Conservation (phyloP, 2,797 vertebrate genomes). For the Poecilia gillii region DNA sequence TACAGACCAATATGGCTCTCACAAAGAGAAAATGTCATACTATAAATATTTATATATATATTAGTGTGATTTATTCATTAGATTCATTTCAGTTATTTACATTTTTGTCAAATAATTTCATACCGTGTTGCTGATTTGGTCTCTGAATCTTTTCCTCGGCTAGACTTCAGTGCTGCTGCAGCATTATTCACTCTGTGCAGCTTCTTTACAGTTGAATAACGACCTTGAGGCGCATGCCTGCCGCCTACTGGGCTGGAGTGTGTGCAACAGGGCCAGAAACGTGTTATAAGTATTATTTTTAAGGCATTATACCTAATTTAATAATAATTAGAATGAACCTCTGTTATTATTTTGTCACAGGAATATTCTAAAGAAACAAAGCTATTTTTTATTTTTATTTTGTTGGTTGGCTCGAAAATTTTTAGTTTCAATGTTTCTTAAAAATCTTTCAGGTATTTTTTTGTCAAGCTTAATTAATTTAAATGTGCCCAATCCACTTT, state of each 20-base stretch:
- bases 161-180: not conserved
- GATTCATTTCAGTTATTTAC: not conserved
- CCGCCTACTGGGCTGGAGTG: not conserved
- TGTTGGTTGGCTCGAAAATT: not conserved
- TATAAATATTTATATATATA: not conserved
- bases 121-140: not conserved
- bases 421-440: not conserved
- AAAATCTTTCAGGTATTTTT: not conserved
- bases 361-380: too few relatives aligned
- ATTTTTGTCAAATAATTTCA: not conserved
- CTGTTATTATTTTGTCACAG: not conserved
- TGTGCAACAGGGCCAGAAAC: not conserved
- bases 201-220: not conserved
- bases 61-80: not conserved
- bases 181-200: not conserved
- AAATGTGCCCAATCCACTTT: not conserved
- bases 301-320: not conserved
- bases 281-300: not conserved
- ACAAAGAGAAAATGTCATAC: not conserved
- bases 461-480: not conserved
- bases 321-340: not conserved
- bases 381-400: not conserved
- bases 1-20: not conserved
- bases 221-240: not conserved
- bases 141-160: not conserved